These are phyloP conservation scores for Dasyornis broadbenti DNA, from an alignment of 2,113 vertebrate species.

Conservation along the genomic window DNA sequence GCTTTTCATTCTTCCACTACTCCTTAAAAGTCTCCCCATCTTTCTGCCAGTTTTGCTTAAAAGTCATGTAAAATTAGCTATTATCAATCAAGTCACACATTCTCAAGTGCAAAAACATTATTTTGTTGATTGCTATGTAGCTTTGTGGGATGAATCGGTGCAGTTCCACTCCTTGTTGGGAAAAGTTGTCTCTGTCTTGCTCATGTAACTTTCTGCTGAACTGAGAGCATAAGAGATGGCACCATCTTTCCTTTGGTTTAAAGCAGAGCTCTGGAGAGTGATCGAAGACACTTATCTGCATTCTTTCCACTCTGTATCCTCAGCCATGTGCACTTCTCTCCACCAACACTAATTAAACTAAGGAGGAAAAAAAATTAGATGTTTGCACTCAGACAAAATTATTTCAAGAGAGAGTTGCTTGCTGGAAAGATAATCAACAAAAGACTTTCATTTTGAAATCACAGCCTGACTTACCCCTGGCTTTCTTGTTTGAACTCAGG, in stretches of 20 bases:
- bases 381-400: conserved; percentile 41
- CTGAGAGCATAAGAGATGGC: neutral
- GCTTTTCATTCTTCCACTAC: conserved; percentile 68
- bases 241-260: neutral
- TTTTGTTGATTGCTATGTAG: conserved; percentile 66
- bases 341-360: conserved; percentile 46
- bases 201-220: conserved; percentile 2
- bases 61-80: conserved; percentile 68
- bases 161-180: neutral
- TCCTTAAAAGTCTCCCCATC: conserved; percentile 68
- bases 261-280: neutral
- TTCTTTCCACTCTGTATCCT: neutral
- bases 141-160: conserved; percentile 9
- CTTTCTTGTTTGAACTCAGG: neutral
- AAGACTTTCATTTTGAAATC: conserved; percentile 30
- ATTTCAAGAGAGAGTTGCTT: conserved; percentile 37
- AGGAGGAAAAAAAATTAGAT: conserved; percentile 33
- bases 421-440: conserved; percentile 49
- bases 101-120: conserved; percentile 38
- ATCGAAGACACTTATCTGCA: neutral
- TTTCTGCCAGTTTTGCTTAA: conserved; percentile 64
- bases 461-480: neutral
- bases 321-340: conserved; percentile 21
- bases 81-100: conserved; percentile 71
- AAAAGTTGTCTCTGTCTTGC: conserved; percentile 29